These are phyloP conservation scores for Drosophila buzzatii DNA, from an alignment of 2,888 invertebrate species.

Conservation along the genomic window DNA sequence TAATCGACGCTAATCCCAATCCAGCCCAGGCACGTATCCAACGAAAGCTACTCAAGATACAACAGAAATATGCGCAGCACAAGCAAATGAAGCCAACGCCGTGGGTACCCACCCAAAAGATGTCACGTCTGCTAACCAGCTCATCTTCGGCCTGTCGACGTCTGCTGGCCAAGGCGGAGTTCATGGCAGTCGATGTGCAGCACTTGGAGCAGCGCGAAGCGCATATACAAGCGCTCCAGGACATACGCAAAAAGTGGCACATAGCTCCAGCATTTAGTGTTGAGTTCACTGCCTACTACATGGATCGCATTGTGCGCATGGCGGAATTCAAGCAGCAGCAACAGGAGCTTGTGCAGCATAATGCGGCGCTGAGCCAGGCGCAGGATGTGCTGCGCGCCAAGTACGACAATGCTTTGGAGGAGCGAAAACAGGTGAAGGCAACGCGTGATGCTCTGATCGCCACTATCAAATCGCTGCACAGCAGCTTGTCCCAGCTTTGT, in stretches of 20 bases:
- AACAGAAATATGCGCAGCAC: conserved; percentile 92
- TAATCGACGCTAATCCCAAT: conserved; percentile 84
- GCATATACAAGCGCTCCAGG: conserved; percentile 92
- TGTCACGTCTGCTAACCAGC: conserved; percentile 95
- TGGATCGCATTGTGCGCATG: conserved; percentile 94
- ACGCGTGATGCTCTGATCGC: conserved; percentile 84
- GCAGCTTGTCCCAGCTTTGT: conserved; percentile 83
- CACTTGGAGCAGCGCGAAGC: conserved; percentile 93
- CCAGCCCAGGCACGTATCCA: conserved; percentile 91
- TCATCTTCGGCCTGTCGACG: conserved; percentile 95
- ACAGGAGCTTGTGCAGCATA: conserved; percentile 90
- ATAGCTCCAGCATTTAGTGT: conserved; percentile 97
- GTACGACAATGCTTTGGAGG: conserved; percentile 91
- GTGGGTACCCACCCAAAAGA: conserved; percentile 98
- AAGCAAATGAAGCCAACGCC: conserved; percentile 91
- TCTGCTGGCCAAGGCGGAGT: conserved; percentile 93
- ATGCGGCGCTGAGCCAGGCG: conserved; percentile 90
- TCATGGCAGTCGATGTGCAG: conserved; percentile 95
- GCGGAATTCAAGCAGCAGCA: conserved; percentile 91
- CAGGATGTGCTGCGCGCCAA: conserved; percentile 91
- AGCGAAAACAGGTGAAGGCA: conserved; percentile 88
- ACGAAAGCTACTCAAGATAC: conserved; percentile 93
- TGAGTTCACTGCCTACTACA: conserved; percentile 97
- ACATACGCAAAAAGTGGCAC: conserved; percentile 97
- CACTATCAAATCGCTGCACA: conserved; percentile 45